Conservation (phyloP, 2,888 invertebrate species). For the Fragum sueziense region DNA sequence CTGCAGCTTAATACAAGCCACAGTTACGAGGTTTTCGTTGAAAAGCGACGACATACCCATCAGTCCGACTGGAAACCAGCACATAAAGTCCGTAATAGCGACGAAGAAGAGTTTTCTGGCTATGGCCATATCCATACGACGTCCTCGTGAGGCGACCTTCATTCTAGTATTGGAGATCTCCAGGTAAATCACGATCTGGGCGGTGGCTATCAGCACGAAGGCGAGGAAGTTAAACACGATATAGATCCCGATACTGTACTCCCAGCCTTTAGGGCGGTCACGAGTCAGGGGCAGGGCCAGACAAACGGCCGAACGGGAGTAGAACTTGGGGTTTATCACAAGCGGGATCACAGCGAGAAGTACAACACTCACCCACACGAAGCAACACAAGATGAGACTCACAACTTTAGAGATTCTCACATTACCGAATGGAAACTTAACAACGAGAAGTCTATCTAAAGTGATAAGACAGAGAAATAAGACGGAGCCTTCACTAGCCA, state of each 20-base stretch:
- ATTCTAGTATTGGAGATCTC: conserved; percentile 49
- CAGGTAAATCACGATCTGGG: conserved; percentile 78
- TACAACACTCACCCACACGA: conserved; percentile 72
- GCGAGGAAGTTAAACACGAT: conserved; percentile 75
- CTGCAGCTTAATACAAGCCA: no score
- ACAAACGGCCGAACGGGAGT: conserved; percentile 78
- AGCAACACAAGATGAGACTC: conserved; percentile 62
- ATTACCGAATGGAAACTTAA: conserved; percentile 84
- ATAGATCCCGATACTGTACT: conserved; percentile 78
- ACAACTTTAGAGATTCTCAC: conserved; percentile 63
- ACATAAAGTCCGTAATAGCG: conserved; percentile 76
- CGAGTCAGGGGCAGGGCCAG: conserved; percentile 79
- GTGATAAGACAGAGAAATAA: conserved; percentile 86
- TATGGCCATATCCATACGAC: conserved; percentile 67
- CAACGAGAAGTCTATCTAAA: conserved; percentile 86
- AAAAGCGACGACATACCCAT: conserved; percentile 66
- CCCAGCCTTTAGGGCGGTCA: conserved; percentile 79
- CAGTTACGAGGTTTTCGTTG: no score
- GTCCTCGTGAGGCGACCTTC: conserved; percentile 27
- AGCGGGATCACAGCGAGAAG: conserved; percentile 75
- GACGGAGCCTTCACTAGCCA: conserved; percentile 86
- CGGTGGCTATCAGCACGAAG: conserved; percentile 76
- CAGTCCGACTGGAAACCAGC: conserved; percentile 75
- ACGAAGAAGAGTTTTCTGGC: conserved; percentile 78
- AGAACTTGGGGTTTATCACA: conserved; percentile 74